Percentiles rank a stretch among this genome's conserved stretches.
phyloP scores from a whole-genome alignment of 2,113 vertebrate genomes.

The Tapirus terrestris region DNA sequence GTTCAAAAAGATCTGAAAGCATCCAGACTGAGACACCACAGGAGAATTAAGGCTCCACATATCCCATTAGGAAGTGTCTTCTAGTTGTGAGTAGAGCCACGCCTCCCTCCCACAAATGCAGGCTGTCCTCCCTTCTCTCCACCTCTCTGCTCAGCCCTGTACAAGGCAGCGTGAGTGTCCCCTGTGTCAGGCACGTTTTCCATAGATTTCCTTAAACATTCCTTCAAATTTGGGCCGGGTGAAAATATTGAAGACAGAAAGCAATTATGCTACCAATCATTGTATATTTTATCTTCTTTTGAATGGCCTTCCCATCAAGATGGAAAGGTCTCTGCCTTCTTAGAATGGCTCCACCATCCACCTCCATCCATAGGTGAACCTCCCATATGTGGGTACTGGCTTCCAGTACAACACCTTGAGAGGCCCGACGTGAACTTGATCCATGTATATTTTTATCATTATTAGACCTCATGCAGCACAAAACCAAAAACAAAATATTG shows the following conservation, averaged over 20 bases:
- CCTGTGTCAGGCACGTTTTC: background rate
- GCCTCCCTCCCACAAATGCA: rapidly evolving
- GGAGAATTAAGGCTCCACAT: background rate
- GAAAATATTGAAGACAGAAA: conserved; percentile 22
- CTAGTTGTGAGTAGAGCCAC: background rate
- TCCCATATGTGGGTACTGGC: rapidly evolving
- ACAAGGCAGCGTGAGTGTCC: background rate
- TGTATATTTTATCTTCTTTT: background rate
- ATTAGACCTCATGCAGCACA: background rate
- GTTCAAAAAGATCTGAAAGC: conserved; percentile 28
- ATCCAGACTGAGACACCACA: background rate
- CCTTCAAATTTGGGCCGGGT: background rate
- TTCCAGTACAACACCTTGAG: background rate
- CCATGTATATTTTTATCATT: background rate
- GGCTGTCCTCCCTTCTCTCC: background rate
- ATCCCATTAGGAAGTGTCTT: background rate
- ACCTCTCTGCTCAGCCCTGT: background rate
- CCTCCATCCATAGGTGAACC: background rate
- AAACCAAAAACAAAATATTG: background rate
- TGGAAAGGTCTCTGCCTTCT: background rate
- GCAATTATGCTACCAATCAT: background rate
- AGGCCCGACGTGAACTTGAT: background rate
- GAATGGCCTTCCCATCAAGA: background rate
- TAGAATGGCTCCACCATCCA: background rate
- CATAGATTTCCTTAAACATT: background rate